Percentiles rank a stretch among this genome's conserved stretches.
Conservation (phyloP, 2,797 vertebrate species). For the Hapalemur alaotrensis region DNA sequence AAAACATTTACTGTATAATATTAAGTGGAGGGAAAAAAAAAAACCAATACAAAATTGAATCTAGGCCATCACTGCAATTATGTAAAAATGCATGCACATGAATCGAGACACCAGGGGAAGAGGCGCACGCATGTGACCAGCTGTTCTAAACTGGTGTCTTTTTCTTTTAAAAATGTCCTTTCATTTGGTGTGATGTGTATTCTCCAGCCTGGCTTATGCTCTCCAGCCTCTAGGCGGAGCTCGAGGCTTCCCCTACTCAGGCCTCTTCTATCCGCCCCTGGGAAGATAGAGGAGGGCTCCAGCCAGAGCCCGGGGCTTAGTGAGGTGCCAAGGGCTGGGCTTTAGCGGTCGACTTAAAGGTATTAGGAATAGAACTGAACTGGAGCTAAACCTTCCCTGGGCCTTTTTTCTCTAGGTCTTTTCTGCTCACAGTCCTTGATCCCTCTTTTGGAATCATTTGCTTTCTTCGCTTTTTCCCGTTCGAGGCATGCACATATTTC, state of each 20-base stretch:
- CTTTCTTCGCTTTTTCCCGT: neutral
- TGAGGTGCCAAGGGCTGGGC: neutral
- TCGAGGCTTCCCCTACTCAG: constrained; percentile 21
- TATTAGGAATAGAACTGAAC: neutral
- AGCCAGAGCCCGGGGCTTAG: neutral
- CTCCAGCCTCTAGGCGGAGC: constrained; percentile 52
- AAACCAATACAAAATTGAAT: constrained; percentile 71
- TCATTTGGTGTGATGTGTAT: neutral
- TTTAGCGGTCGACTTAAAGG: neutral
- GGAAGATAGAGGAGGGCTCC: neutral
- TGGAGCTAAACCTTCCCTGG: neutral
- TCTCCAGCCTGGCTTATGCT: neutral
- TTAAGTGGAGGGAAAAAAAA: constrained; percentile 45
- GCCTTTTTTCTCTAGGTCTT: neutral
- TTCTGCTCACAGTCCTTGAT: neutral
- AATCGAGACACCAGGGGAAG: constrained; percentile 63
- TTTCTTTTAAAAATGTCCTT: neutral
- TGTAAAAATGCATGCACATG: constrained; percentile 64
- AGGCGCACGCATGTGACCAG: constrained; percentile 23
- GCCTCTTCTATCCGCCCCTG: neutral
- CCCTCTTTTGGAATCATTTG: neutral
- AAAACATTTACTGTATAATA: constrained; percentile 77
- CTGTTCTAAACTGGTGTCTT: constrained; percentile 7
- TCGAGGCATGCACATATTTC: neutral
- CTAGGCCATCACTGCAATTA: constrained; percentile 67